phyloP scores from a whole-genome alignment of 2,797 vertebrate genomes.

The Scolopax bukidnonensis region DNA sequence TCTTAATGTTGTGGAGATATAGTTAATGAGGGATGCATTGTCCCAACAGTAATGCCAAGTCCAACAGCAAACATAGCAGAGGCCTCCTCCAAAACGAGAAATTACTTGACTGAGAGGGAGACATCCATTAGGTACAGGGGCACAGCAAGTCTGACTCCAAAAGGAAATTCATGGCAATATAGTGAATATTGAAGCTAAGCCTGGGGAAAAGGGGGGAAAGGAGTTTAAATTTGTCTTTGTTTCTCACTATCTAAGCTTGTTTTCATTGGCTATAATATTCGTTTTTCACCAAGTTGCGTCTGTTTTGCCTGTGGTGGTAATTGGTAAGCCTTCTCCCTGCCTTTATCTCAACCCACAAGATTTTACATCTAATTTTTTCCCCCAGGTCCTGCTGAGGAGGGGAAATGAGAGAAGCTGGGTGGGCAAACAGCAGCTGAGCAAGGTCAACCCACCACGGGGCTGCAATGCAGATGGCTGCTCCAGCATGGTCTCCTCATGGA shows the following conservation, averaged over 20 bases:
- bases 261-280: neutral
- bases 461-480: neutral
- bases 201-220: neutral
- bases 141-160: neutral
- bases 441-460: neutral
- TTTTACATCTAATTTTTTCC: neutral
- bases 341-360: neutral
- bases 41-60: neutral
- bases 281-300: neutral
- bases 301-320: neutral
- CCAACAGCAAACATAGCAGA: neutral
- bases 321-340: neutral
- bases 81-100: neutral
- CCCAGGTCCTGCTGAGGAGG: neutral
- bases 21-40: neutral
- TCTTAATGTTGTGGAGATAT: accelerated
- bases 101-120: neutral
- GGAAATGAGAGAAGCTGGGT: neutral
- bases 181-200: neutral
- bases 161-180: neutral
- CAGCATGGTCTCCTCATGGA: too few species aligned
- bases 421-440: neutral
- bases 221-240: neutral
- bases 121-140: neutral
- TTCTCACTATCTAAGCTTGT: neutral